phyloP scores from a whole-genome alignment of 2,888 invertebrate genomes.

The Macroteleia sp. region DNA sequence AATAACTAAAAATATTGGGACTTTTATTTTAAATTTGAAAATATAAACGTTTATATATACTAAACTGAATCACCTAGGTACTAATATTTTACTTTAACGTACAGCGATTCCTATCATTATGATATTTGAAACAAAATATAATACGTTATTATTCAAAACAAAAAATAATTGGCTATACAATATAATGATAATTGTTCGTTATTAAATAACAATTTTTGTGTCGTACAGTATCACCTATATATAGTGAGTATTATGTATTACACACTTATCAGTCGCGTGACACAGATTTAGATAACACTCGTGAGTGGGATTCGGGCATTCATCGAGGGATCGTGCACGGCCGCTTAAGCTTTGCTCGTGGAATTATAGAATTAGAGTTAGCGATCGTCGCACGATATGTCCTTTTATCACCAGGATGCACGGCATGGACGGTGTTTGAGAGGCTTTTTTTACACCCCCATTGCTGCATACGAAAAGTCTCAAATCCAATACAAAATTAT shows the following conservation, averaged over 20 bases:
- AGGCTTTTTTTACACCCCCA: constrained; percentile 43
- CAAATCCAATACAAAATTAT: constrained; percentile 50
- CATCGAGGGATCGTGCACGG: constrained; percentile 59
- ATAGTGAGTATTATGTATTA: constrained; percentile 46
- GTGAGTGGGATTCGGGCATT: constrained; percentile 59
- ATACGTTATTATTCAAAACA: too few species aligned
- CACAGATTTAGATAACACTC: constrained; percentile 76
- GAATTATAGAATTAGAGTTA: constrained; percentile 77
- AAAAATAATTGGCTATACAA: too few species aligned
- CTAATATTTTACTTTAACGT: too few species aligned
- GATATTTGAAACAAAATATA: too few species aligned
- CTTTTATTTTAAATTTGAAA: too few species aligned
- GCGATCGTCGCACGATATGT: constrained; percentile 70
- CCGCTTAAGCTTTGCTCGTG: constrained; percentile 68
- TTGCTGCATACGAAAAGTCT: constrained; percentile 33
- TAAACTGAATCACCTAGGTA: too few species aligned
- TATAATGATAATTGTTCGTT: too few species aligned
- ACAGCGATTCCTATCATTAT: too few species aligned
- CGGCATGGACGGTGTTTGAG: constrained; percentile 33
- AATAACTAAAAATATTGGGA: too few species aligned
- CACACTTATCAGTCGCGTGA: constrained; percentile 70
- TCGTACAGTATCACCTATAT: too few species aligned
- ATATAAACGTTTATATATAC: too few species aligned
- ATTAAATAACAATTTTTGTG: too few species aligned
- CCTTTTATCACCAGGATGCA: constrained; percentile 72